phyloP scores from a whole-genome alignment of 2,888 invertebrate species.

The Lochmaea crataegi region DNA sequence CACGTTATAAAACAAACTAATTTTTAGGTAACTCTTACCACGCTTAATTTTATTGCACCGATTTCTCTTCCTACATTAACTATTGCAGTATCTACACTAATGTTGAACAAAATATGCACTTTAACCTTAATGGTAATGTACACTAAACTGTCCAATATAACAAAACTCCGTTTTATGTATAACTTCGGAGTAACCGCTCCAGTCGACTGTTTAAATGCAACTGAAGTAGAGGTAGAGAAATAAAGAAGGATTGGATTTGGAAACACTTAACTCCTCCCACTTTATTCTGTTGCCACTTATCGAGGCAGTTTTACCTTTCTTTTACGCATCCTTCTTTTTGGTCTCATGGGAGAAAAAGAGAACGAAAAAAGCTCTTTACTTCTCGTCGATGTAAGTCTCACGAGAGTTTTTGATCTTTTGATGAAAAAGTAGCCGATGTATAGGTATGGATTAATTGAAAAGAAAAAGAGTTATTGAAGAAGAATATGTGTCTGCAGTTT shows the following conservation, averaged over 20 bases:
- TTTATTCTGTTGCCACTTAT: slow-evolving; percentile 60
- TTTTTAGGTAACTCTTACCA: neutral
- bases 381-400: slow-evolving; percentile 58
- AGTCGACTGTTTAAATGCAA: slow-evolving; percentile 53
- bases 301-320: slow-evolving; percentile 57
- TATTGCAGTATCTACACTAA: neutral
- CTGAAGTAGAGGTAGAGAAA: slow-evolving; percentile 58
- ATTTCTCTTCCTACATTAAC: neutral
- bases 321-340: slow-evolving; percentile 51
- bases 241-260: slow-evolving; percentile 57
- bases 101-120: neutral
- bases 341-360: slow-evolving; percentile 57
- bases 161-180: slow-evolving; percentile 8
- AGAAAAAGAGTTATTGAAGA: slow-evolving; percentile 5
- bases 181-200: slow-evolving; percentile 23
- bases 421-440: slow-evolving; percentile 37
- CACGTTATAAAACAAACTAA: neutral
- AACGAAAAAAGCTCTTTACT: slow-evolving; percentile 55
- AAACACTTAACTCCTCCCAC: slow-evolving; percentile 62
- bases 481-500: neutral
- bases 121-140: neutral
- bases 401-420: slow-evolving; percentile 48
- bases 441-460: slow-evolving; percentile 29
- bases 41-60: neutral
- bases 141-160: neutral